These are phyloP conservation scores for Diorhabda elongata DNA, from an alignment of 1,140 invertebrate species.

Conservation along the genomic window DNA sequence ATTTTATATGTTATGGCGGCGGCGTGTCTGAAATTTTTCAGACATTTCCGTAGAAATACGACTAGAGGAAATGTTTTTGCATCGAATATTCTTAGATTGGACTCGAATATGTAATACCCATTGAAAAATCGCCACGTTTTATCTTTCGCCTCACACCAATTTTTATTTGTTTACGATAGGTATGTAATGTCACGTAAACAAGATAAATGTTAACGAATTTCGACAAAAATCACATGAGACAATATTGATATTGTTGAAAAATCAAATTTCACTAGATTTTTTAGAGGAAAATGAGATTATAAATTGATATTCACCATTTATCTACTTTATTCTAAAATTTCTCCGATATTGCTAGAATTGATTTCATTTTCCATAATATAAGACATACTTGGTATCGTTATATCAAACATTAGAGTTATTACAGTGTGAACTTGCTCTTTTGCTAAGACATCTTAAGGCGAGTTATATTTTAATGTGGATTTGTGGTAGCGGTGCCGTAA, in stretches of 20 bases:
- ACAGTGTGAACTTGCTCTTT: no score
- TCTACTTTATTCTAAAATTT: no score
- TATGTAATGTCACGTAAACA: neutral
- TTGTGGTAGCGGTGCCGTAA: neutral
- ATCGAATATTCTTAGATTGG: conserved; percentile 10
- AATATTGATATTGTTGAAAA: no score
- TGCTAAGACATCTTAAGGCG: neutral
- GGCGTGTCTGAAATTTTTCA: conserved; percentile 27
- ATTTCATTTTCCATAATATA: no score
- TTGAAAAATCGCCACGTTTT: neutral
- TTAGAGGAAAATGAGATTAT: no score
- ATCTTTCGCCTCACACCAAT: neutral
- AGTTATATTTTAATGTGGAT: neutral
- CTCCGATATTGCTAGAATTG: no score
- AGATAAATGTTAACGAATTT: no score
- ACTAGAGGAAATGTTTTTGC: conserved; percentile 10
- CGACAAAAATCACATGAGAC: no score
- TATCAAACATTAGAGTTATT: no score
- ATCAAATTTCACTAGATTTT: no score
- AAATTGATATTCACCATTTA: no score
- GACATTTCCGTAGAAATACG: conserved; percentile 7
- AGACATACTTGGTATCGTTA: no score
- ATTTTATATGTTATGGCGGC: conserved; percentile 31
- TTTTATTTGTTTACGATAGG: neutral
- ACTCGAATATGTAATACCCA: neutral